phyloP scores from a whole-genome alignment of 2,797 vertebrate species.

The Cyclura pinguis region DNA sequence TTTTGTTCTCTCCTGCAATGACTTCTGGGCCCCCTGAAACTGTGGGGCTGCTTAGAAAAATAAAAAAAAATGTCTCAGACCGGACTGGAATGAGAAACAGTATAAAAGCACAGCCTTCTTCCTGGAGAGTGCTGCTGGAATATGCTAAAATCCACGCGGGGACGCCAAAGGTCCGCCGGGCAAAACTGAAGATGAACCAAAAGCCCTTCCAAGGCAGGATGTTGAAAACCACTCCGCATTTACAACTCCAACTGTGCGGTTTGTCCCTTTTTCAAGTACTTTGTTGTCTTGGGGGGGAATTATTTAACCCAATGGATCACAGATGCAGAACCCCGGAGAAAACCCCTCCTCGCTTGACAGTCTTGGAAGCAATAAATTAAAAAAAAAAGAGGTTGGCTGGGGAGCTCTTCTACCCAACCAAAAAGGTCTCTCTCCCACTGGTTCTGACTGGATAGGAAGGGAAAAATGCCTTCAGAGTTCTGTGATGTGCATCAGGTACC shows the following conservation, averaged over 20 bases:
- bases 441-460: too few relatives aligned
- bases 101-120: slow-evolving; percentile 17
- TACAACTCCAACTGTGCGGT: slow-evolving; percentile 55
- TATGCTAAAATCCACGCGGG: slow-evolving; percentile 59
- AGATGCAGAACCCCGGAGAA: slow-evolving; percentile 59
- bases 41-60: too few relatives aligned
- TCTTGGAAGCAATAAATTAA: slow-evolving; percentile 72
- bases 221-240: slow-evolving; percentile 29
- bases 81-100: slow-evolving; percentile 54
- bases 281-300: slow-evolving; percentile 49
- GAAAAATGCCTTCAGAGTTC: slow-evolving; percentile 86
- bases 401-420: not conserved
- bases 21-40: not conserved
- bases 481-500: slow-evolving; percentile 92
- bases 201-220: slow-evolving; percentile 48
- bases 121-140: slow-evolving; percentile 29
- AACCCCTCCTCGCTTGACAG: slow-evolving; percentile 59
- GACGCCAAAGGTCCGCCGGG: slow-evolving; percentile 34
- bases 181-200: not conserved
- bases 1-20: slow-evolving; percentile 20
- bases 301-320: slow-evolving; percentile 40
- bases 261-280: slow-evolving; percentile 69
- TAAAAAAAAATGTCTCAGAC: slow-evolving; percentile 39
- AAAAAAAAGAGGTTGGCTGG: slow-evolving; percentile 20
- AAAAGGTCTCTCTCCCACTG: slow-evolving; percentile 8